Conservation (phyloP, 2,113 vertebrate genomes). For the Trematocara unimaculatum region DNA sequence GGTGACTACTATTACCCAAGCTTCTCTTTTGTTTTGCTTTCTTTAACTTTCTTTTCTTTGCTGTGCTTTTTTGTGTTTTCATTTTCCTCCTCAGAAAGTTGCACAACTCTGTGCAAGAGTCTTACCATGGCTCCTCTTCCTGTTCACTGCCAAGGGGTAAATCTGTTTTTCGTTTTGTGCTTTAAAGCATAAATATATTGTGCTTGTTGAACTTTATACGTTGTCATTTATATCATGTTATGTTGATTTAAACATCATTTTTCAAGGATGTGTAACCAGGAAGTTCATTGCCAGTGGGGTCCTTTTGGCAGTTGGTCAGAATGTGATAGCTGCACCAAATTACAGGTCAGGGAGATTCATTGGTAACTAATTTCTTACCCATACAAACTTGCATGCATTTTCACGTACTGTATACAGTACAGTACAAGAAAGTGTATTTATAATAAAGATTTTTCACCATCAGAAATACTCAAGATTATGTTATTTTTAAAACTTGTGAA, state of each 20-base stretch:
- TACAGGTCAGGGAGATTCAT: conserved; percentile 31
- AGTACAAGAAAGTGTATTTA: background rate
- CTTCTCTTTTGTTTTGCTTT: background rate
- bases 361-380: background rate
- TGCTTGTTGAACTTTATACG: background rate
- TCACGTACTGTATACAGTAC: background rate
- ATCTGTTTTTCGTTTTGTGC: background rate
- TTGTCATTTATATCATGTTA: background rate
- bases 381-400: background rate
- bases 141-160: conserved; percentile 25
- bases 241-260: background rate
- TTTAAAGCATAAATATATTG: background rate
- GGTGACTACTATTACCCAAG: background rate
- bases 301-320: conserved; percentile 82
- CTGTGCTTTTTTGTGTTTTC: background rate
- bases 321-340: conserved; percentile 80
- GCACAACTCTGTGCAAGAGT: background rate
- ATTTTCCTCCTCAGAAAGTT: conserved; percentile 15
- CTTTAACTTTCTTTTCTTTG: background rate
- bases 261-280: conserved; percentile 17
- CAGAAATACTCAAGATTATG: background rate
- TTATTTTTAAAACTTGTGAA: background rate
- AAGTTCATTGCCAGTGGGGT: conserved; percentile 78
- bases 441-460: background rate
- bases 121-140: conserved; percentile 26